These are phyloP conservation scores for Leptatherina wallacei DNA, from an alignment of 2,797 vertebrate genomes.

Conservation along the genomic window DNA sequence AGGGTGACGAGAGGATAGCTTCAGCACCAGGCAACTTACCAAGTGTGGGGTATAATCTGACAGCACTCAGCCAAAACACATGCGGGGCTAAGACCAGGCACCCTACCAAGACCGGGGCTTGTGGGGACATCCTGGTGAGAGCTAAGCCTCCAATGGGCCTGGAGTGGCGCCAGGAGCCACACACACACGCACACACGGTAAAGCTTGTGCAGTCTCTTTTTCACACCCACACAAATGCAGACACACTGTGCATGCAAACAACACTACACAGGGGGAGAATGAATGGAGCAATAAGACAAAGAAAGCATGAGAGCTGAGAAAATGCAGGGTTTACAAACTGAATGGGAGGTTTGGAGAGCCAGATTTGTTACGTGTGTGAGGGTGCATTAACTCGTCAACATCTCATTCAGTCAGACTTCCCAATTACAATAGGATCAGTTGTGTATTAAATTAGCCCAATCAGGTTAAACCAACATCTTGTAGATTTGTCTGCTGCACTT, in stretches of 20 bases:
- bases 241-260: constrained; percentile 53
- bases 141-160: constrained; percentile 76
- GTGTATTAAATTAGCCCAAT: constrained; percentile 57
- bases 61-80: constrained; percentile 77
- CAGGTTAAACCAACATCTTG: constrained; percentile 42
- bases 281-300: constrained; percentile 57
- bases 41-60: constrained; percentile 81
- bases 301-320: constrained; percentile 51
- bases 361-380: constrained; percentile 23
- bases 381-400: constrained; percentile 19
- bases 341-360: constrained; percentile 42
- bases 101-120: constrained; percentile 80
- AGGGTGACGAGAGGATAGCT: constrained; percentile 53
- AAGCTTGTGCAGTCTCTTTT: constrained; percentile 35
- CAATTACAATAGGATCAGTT: constrained; percentile 38
- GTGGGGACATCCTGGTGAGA: constrained; percentile 81
- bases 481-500: constrained; percentile 40
- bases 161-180: constrained; percentile 66
- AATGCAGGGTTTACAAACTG: constrained; percentile 51
- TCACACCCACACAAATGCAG: constrained; percentile 48
- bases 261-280: constrained; percentile 28
- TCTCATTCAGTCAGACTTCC: constrained; percentile 51
- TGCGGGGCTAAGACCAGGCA: constrained; percentile 82
- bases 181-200: constrained; percentile 29
- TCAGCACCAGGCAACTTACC: constrained; percentile 73